Evolutionary conservation across 1,140 invertebrate genomes (phyloP).

Genomic region (Gryllus bimaculatus): DNA sequence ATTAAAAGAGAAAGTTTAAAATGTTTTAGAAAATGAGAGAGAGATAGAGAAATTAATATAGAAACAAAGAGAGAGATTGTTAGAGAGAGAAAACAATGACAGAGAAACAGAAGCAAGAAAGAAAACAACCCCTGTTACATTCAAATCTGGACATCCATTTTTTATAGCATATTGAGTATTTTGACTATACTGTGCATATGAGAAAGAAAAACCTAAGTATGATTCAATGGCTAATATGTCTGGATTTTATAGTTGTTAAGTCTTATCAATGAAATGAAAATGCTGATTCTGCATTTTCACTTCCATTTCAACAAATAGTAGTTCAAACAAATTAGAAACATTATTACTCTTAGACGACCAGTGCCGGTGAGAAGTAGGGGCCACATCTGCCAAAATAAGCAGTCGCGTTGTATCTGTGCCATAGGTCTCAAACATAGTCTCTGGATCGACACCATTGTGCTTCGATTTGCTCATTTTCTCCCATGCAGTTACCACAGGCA

Average conservation of each 20-base stretch:
- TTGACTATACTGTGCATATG: no score
- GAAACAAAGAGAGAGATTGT: no score
- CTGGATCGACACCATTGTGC: constrained; percentile 90
- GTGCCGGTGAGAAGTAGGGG: constrained; percentile 71
- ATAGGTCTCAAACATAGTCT: constrained; percentile 65
- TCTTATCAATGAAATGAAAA: not conserved
- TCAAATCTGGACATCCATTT: no score
- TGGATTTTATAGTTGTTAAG: not conserved
- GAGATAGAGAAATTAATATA: no score
- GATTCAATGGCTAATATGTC: no score
- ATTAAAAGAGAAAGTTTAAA: no score
- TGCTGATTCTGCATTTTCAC: not conserved
- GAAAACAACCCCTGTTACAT: no score
- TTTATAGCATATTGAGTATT: no score
- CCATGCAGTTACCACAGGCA: constrained; percentile 63
- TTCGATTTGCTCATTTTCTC: constrained; percentile 99
- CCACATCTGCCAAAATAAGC: constrained; percentile 74
- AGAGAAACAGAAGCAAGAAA: no score
- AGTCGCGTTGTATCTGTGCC: constrained; percentile 84
- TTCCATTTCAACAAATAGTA: not conserved
- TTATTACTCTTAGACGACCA: constrained; percentile 66
- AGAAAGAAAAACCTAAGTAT: no score
- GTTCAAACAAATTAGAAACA: constrained; percentile 28
- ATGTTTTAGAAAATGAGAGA: no score
- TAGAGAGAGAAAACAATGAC: no score